Base-by-base conservation (phyloP, 2,888 invertebrate species). In the Acleris holmiana region DNA sequence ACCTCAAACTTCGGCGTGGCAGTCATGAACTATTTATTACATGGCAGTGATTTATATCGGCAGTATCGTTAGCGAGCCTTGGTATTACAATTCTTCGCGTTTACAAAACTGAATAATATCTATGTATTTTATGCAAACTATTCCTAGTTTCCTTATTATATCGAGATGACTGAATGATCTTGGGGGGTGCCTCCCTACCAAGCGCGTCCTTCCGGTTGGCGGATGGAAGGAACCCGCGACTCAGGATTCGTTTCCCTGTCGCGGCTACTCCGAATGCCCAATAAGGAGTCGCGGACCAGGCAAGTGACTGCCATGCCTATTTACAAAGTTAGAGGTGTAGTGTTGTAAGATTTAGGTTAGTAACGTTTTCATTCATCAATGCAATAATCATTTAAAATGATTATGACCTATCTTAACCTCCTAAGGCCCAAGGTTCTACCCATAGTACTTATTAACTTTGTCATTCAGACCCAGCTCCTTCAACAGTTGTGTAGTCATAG, bases 201-300 rank as follows among this genome's bases (percentile, higher is more conserved):
- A 89, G 93, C 92, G 93, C 92, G 92, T 93, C 93, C 93, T 93
- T 93, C 93, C 92, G 93, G 93, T 85, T 93, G 92, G 93, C 93
- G 93, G 93, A 93, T 93, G 92, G 93, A 92, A 92, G 93, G 93
- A 93, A 93, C 91, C 93, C 93, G 91, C 75, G 93, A 93, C 93
- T 93, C 87, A 93, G 92, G 93, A 93, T 93, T 68, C 71, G 76
- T 76, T 88, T 92, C 93, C 92, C 90, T 93, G 93, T 93, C 85
- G 84, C 89, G 93, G 93, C 93, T 93, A 93, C 93, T 93, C 93
- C 92, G 91, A 91, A 93, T 91, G 89, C 70, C 85, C 89, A 91
- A 92, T 92, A 92, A 92, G 91, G 92, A 91, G 93, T 93, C 92
- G 92, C 91, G 92, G 92, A 92, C 93, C 93, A 92, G 91, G 92